Evolutionary conservation across 2,113 vertebrate genomes (phyloP).

Genomic region (Cryptotis parvus): DNA sequence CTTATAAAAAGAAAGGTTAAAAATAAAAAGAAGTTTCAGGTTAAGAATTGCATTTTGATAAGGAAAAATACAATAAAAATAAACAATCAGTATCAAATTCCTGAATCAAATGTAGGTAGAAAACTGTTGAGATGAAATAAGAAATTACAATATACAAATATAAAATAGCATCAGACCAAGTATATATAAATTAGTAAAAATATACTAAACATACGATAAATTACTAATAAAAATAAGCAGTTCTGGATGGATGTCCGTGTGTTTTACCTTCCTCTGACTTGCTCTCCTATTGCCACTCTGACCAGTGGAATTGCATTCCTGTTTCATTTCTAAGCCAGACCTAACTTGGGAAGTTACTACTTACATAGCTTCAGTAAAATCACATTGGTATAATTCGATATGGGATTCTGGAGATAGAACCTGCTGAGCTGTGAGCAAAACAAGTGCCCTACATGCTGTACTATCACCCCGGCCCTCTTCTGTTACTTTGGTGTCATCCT

Average conservation of each 20-base stretch:
- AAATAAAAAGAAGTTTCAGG: neutral
- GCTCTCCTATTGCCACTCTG: rapidly evolving
- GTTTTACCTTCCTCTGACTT: neutral
- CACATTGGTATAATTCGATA: neutral
- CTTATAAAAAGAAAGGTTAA: neutral
- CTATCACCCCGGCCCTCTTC: too few relatives aligned
- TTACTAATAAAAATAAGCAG: neutral
- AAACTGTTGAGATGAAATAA: neutral
- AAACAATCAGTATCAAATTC: neutral
- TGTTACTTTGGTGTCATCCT: neutral
- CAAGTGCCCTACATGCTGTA: too few relatives aligned
- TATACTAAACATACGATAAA: neutral
- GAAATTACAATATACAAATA: constrained; percentile 7
- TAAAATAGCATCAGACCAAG: neutral
- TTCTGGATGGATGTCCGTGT: neutral
- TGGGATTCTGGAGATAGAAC: too few relatives aligned
- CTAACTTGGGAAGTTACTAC: neutral
- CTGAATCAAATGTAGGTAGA: neutral
- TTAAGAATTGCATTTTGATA: neutral
- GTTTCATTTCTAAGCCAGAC: neutral
- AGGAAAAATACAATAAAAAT: neutral
- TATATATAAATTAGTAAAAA: neutral
- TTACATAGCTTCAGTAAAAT: neutral
- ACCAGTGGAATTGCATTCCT: neutral
- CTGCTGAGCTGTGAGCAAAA: too few relatives aligned